phyloP scores from a whole-genome alignment of 2,888 invertebrate species.

The Crocallis elinguaria region DNA sequence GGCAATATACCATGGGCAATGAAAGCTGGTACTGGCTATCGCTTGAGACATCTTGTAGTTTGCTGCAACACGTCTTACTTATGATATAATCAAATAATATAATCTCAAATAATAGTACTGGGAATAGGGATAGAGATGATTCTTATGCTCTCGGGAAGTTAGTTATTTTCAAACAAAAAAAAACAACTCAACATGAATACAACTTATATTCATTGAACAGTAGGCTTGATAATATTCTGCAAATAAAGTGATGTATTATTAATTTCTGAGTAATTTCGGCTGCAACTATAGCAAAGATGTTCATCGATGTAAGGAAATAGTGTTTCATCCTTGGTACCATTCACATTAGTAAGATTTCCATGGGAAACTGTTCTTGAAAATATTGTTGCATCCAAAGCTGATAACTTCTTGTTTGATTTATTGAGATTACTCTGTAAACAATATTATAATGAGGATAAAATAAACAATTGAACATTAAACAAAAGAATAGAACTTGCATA shows the following conservation, averaged over 20 bases:
- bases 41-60: no score
- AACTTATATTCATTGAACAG: not conserved
- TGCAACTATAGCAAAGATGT: slow-evolving; percentile 71
- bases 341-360: slow-evolving; percentile 32
- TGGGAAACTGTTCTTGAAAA: slow-evolving; percentile 82
- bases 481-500: no score
- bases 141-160: no score
- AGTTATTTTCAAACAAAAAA: no score
- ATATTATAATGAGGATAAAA: slow-evolving; percentile 45
- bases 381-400: slow-evolving; percentile 85
- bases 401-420: slow-evolving; percentile 64
- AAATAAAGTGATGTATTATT: slow-evolving; percentile 26
- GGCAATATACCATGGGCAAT: no score
- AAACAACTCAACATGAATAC: no score
- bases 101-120: no score
- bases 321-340: slow-evolving; percentile 35
- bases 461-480: no score
- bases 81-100: no score
- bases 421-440: slow-evolving; percentile 81
- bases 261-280: slow-evolving; percentile 66
- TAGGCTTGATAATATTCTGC: slow-evolving; percentile 9
- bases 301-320: slow-evolving; percentile 65
- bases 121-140: no score
- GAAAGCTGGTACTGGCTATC: no score
- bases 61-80: no score